These are phyloP conservation scores for Paelopatides confundens DNA, from an alignment of 53 echinoderm and acorn worm species.

Conservation along the genomic window DNA sequence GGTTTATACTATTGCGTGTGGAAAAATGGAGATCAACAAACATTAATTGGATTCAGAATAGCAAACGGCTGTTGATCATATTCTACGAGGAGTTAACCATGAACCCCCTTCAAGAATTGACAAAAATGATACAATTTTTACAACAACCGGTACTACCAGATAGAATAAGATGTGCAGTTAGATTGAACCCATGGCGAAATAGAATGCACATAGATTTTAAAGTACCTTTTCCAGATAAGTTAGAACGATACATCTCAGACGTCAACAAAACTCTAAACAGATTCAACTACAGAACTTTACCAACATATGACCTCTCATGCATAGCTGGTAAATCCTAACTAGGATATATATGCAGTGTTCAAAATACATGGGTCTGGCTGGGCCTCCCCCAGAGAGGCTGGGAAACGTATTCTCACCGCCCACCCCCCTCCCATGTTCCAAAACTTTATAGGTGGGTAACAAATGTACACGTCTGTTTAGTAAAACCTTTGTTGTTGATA, in stretches of 20 bases:
- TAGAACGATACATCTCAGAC: not conserved
- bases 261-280: slow-evolving; percentile 8
- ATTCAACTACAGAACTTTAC: not conserved
- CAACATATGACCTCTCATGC: not conserved
- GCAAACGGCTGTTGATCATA: slow-evolving; percentile 27
- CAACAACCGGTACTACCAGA: not conserved
- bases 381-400: too few species aligned
- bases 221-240: not conserved
- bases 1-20: not conserved
- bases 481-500: too few species aligned
- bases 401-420: too few species aligned
- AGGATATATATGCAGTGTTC: too few species aligned
- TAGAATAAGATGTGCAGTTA: not conserved
- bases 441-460: too few species aligned
- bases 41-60: slow-evolving; percentile 2
- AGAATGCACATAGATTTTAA: not conserved
- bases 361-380: too few species aligned
- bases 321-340: too few species aligned
- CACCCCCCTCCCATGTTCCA: too few species aligned
- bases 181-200: not conserved
- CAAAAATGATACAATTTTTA: slow-evolving; percentile 1
- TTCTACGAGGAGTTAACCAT: slow-evolving; percentile 10
- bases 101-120: not conserved
- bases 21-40: slow-evolving; percentile 18
- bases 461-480: too few species aligned